A percentile compares a stretch with the other conserved stretches of the same genome.
Evolutionary conservation across 2,113 vertebrate genomes (phyloP).

Genomic region (Hippocampus guttulatus): DNA sequence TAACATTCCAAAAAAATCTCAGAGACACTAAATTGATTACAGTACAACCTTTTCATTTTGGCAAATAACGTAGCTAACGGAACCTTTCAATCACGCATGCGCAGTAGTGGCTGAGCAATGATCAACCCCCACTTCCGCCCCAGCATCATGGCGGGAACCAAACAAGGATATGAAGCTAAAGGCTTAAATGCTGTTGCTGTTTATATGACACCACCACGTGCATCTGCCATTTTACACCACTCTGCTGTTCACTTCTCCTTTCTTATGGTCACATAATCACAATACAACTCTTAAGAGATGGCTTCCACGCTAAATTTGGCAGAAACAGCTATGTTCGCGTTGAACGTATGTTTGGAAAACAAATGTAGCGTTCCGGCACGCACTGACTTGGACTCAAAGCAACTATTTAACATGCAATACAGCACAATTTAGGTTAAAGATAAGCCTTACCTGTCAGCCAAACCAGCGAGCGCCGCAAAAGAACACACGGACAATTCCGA

Average conservation of each 20-base stretch:
- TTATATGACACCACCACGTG: neutral
- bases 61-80: too few relatives aligned
- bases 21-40: too few relatives aligned
- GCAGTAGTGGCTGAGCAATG: neutral
- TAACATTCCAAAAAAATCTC: too few relatives aligned
- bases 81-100: neutral
- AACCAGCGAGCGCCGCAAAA: neutral
- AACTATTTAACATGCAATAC: neutral
- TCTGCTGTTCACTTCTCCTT: neutral
- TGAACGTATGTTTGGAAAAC: neutral
- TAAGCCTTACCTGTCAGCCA: neutral
- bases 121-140: neutral
- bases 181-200: neutral
- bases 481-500: neutral
- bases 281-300: neutral
- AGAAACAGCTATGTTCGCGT: neutral
- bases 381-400: neutral
- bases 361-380: neutral
- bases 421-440: neutral
- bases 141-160: neutral
- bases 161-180: neutral
- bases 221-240: neutral
- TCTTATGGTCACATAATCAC: neutral
- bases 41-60: too few relatives aligned
- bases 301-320: neutral